phyloP scores from a whole-genome alignment of 2,888 invertebrate species.

The Xanthia icteritia region DNA sequence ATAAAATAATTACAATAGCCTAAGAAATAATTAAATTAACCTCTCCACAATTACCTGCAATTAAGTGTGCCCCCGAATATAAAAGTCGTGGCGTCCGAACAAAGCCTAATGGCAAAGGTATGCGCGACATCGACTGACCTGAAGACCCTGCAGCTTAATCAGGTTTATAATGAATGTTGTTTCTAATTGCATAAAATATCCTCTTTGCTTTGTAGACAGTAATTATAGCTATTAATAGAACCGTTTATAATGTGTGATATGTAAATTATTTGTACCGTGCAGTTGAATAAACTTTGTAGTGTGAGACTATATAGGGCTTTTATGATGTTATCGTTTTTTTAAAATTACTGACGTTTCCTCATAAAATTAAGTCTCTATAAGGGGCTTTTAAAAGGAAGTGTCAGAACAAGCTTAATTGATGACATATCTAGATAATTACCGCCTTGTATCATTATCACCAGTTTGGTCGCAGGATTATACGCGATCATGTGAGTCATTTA shows the following conservation, averaged over 20 bases:
- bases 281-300: constrained; percentile 16
- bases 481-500: too few species aligned
- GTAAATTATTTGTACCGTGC: constrained; percentile 44
- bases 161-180: constrained; percentile 54
- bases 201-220: constrained; percentile 26
- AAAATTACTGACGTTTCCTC: not conserved
- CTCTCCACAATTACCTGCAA: not conserved
- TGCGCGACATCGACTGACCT: constrained; percentile 57
- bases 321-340: not conserved
- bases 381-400: not conserved
- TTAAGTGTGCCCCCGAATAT: constrained; percentile 5
- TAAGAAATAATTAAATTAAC: not conserved
- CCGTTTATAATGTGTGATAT: constrained; percentile 49
- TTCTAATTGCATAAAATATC: constrained; percentile 46
- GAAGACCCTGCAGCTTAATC: constrained; percentile 57
- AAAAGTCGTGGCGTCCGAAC: constrained; percentile 18
- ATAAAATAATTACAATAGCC: not conserved
- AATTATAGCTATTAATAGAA: constrained; percentile 54
- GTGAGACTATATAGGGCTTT: constrained; percentile 18
- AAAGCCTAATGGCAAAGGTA: constrained; percentile 30
- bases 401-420: not conserved
- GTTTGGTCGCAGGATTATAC: too few species aligned
- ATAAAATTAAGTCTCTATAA: not conserved
- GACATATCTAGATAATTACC: too few species aligned
- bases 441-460: too few species aligned